Evolutionary conservation across 2,113 vertebrate genomes (phyloP).

Genomic region (Lanius ludovicianus): DNA sequence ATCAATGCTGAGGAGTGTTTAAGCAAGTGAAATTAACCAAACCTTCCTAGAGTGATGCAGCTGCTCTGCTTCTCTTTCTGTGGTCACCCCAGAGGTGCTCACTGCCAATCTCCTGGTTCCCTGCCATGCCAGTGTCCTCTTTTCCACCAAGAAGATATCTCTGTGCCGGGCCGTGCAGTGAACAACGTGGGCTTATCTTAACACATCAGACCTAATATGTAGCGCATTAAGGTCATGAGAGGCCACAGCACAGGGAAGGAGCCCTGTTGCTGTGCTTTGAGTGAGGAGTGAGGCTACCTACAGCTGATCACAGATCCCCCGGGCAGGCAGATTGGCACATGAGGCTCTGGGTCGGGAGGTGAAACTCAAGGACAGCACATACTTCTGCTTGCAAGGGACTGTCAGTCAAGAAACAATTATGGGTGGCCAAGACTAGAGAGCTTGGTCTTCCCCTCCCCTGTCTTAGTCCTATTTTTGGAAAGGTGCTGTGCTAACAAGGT

Average conservation of each 20-base stretch:
- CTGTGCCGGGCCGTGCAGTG: not conserved
- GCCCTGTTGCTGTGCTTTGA: not conserved
- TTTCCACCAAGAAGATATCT: not conserved
- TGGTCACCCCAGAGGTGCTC: not conserved
- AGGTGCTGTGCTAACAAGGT: not conserved
- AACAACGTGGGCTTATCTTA: not conserved
- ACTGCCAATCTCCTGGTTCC: not conserved
- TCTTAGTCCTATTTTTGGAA: not conserved
- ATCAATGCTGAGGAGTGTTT: not conserved
- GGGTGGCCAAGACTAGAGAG: not conserved
- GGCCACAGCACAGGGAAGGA: not conserved
- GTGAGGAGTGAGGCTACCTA: rapidly evolving
- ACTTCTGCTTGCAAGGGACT: not conserved
- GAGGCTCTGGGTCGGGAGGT: not conserved
- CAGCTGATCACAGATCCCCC: not conserved
- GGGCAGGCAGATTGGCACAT: not conserved
- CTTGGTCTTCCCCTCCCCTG: not conserved
- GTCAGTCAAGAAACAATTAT: not conserved
- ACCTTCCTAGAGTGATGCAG: not conserved
- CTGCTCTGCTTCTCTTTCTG: not conserved
- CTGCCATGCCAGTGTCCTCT: not conserved
- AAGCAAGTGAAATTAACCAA: not conserved
- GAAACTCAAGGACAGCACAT: not conserved
- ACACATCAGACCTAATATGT: not conserved
- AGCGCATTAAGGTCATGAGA: rapidly evolving